Evolutionary conservation across 2,797 vertebrate genomes (phyloP).

Genomic region (Acropternis orthonyx): DNA sequence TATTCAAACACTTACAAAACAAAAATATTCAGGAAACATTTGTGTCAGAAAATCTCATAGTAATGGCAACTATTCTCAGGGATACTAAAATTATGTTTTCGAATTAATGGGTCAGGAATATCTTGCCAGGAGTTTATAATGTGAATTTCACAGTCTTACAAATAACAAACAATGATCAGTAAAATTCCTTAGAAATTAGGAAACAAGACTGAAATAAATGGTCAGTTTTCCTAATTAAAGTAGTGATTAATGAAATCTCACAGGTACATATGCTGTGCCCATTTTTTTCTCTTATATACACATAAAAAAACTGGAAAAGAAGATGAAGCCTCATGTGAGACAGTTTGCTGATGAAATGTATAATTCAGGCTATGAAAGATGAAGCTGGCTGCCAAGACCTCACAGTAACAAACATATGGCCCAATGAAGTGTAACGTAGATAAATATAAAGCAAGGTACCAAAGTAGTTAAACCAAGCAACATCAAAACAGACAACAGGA

Average conservation of each 20-base stretch:
- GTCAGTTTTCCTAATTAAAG: not conserved
- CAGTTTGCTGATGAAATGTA: not conserved
- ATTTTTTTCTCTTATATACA: not conserved
- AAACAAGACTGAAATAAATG: not conserved
- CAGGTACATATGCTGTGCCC: not conserved
- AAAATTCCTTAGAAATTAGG: not conserved
- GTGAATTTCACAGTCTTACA: not conserved
- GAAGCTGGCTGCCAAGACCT: not conserved
- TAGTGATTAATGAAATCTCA: not conserved
- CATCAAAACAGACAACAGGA: not conserved
- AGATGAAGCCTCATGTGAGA: not conserved
- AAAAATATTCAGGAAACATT: not conserved
- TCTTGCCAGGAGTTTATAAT: not conserved
- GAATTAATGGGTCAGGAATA: not conserved
- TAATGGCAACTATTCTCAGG: not conserved
- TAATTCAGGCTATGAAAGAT: not conserved
- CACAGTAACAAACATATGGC: not conserved
- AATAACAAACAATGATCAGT: not conserved
- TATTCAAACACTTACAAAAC: rapidly evolving
- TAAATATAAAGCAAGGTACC: not conserved
- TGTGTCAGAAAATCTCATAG: not conserved
- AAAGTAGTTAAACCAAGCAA: not conserved
- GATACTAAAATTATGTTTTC: not conserved
- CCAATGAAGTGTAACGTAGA: not conserved
- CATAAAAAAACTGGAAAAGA: not conserved